phyloP scores from a whole-genome alignment of 2,113 vertebrate species.

The Promerops cafer region DNA sequence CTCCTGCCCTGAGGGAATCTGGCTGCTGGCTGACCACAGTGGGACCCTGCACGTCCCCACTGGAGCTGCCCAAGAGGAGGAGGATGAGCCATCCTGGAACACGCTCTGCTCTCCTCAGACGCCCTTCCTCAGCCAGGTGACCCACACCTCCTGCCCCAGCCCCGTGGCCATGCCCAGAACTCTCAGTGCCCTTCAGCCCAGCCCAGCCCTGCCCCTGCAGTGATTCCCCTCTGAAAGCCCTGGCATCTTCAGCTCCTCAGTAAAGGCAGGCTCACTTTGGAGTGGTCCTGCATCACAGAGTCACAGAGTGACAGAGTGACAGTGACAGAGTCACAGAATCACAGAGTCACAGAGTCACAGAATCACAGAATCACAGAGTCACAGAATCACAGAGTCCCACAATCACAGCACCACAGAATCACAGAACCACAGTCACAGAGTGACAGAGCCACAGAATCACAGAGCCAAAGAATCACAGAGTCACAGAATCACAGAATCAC shows the following conservation, averaged over 20 bases:
- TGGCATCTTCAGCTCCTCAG: rapidly evolving
- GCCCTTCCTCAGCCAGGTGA: background rate
- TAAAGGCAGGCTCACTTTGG: background rate
- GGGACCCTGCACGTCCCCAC: rapidly evolving
- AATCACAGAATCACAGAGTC: background rate
- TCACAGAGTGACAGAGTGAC: too few species aligned
- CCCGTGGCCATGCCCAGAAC: rapidly evolving
- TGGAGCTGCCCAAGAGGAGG: background rate
- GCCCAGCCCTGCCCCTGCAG: background rate
- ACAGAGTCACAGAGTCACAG: background rate
- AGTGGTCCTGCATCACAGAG: background rate
- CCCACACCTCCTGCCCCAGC: background rate
- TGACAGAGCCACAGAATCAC: background rate
- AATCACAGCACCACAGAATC: too few species aligned
- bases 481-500: background rate
- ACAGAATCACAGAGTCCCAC: too few species aligned
- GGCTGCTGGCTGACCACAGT: rapidly evolving
- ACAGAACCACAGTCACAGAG: background rate
- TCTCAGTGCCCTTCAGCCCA: rapidly evolving
- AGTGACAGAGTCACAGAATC: background rate
- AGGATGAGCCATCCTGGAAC: background rate
- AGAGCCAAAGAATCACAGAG: background rate
- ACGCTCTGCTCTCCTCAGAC: rapidly evolving
- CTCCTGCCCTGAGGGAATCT: background rate
- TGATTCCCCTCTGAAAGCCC: background rate